phyloP scores from a whole-genome alignment of 2,888 invertebrate genomes.

The Ctenicera cuprea region DNA sequence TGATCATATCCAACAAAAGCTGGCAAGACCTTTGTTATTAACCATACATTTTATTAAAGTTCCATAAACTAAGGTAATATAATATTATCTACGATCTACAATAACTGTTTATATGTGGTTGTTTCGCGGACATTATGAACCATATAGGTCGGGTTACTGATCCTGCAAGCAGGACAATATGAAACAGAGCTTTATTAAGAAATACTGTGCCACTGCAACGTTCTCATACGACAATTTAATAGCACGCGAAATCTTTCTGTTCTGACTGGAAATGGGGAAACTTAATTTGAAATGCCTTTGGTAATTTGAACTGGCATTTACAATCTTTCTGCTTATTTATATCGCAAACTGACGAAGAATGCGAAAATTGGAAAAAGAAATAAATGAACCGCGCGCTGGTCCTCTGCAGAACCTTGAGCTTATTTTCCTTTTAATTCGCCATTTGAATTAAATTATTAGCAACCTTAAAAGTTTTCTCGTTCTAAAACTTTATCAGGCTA shows the following conservation, averaged over 20 bases:
- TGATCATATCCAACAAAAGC: slow-evolving; percentile 17
- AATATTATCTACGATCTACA: slow-evolving; percentile 57
- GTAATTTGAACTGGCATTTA: slow-evolving; percentile 44
- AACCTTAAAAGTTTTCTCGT: background rate
- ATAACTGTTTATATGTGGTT: slow-evolving; percentile 57
- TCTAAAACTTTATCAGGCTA: background rate
- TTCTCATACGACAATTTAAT: slow-evolving; percentile 49
- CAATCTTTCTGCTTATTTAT: slow-evolving; percentile 42
- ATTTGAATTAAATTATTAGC: slow-evolving; percentile 1
- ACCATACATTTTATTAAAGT: slow-evolving; percentile 46
- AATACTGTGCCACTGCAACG: slow-evolving; percentile 52
- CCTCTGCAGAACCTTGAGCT: background rate
- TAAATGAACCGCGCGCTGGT: slow-evolving; percentile 20
- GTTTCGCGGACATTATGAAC: slow-evolving; percentile 56
- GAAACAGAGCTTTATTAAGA: slow-evolving; percentile 58
- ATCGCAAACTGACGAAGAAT: slow-evolving; percentile 37
- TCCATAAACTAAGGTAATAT: slow-evolving; percentile 47
- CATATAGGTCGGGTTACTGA: slow-evolving; percentile 55
- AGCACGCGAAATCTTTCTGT: slow-evolving; percentile 43
- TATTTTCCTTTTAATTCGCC: background rate
- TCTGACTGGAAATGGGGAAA: slow-evolving; percentile 37
- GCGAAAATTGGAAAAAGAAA: slow-evolving; percentile 31
- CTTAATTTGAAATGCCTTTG: slow-evolving; percentile 45
- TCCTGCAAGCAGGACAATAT: slow-evolving; percentile 54
- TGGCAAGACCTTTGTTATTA: slow-evolving; percentile 32